phyloP scores from a whole-genome alignment of 1,140 invertebrate species.

The Drosophila lini region DNA sequence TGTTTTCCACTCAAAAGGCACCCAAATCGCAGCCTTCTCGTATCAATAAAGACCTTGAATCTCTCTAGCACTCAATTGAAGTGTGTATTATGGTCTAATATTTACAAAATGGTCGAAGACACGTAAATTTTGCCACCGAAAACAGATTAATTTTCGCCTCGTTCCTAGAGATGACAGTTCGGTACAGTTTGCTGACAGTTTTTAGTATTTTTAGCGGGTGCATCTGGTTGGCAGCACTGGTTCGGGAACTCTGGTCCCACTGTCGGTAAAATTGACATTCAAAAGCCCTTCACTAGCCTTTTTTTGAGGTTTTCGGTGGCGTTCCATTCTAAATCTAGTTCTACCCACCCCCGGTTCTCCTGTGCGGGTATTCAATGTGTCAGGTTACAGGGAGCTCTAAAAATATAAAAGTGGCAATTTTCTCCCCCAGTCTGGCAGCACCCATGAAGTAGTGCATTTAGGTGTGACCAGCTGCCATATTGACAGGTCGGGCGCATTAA shows the following conservation, averaged over 20 bases:
- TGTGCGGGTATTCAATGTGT: too few species aligned
- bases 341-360: too few species aligned
- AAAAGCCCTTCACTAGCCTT: too few species aligned
- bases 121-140: constrained; percentile 61
- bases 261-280: background rate
- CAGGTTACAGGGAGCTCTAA: too few species aligned
- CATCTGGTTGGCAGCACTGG: background rate
- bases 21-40: background rate
- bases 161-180: constrained; percentile 36
- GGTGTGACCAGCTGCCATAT: too few species aligned
- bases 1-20: constrained; percentile 15
- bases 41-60: background rate
- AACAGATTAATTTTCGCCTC: constrained; percentile 60
- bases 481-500: too few species aligned
- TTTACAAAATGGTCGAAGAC: constrained; percentile 53
- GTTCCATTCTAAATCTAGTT: too few species aligned
- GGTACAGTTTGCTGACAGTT: background rate
- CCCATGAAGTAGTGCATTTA: too few species aligned
- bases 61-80: background rate
- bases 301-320: too few species aligned
- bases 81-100: constrained; percentile 21
- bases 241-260: background rate
- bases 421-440: too few species aligned
- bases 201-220: background rate
- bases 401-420: too few species aligned